These are phyloP conservation scores for Diceros bicornis DNA, from an alignment of 2,797 vertebrate species.

Conservation along the genomic window DNA sequence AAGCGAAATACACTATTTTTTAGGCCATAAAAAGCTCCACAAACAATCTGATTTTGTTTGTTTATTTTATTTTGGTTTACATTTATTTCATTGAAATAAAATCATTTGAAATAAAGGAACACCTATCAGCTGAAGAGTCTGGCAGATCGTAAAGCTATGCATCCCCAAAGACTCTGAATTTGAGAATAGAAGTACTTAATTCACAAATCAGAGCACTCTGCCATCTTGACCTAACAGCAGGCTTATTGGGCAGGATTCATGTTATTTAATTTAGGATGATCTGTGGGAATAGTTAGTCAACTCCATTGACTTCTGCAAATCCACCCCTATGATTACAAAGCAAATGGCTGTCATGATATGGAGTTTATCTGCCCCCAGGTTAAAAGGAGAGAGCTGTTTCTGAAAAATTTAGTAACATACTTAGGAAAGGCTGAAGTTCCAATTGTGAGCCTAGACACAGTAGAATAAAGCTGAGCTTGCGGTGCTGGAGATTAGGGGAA, in stretches of 20 bases:
- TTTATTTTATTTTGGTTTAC: background rate
- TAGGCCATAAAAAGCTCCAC: background rate
- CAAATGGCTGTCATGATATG: background rate
- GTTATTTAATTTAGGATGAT: background rate
- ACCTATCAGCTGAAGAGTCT: background rate
- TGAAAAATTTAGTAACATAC: background rate
- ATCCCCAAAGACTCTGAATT: background rate
- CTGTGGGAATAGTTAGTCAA: background rate
- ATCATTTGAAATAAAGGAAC: background rate
- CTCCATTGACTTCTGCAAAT: background rate
- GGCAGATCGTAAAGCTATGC: background rate
- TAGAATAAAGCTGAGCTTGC: background rate
- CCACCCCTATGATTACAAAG: background rate
- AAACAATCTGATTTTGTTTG: constrained; percentile 44
- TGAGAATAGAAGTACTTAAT: background rate
- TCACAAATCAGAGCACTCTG: background rate
- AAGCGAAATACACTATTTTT: constrained; percentile 19
- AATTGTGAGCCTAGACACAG: background rate
- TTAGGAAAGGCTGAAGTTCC: background rate
- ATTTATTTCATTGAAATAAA: constrained; percentile 48
- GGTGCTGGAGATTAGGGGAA: background rate
- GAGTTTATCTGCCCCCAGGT: background rate
- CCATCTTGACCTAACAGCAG: background rate
- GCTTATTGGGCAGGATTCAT: background rate
- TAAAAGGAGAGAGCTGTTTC: background rate